Evolutionary conservation across 2,113 vertebrate genomes (phyloP), one percentile per base, ranked within the genome.

Genomic region (Mormyrus lacerda): DNA sequence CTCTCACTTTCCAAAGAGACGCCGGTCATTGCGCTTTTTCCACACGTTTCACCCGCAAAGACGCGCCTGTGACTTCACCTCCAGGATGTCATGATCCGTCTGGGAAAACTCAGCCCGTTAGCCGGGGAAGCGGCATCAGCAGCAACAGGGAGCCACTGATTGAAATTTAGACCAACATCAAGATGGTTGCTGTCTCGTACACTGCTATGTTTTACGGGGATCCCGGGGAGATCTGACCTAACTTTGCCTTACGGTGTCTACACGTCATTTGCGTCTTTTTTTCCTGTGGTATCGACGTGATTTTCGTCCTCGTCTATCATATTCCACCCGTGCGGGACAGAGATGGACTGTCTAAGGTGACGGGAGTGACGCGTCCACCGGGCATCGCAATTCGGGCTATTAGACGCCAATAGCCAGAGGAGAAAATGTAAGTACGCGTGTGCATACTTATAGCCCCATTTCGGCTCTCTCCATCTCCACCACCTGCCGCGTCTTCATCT

Each of bases 401-500:
- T 69, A 89, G 84, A 65, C 0, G 88, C 90, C 88, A 89, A 91
- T 84, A 85, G 91, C 89, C 91, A 3, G 82, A 89, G 90, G 86
- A 90, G 92, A 92, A 91, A 94, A 87, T 94, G 94, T 95, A 92
- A 94, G 94, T 94, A 89, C 31, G 61, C 51, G 76, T 89, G 53
- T 58, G 65, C 27, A 82, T 50, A 42, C 73, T 79, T 79, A 35
- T n/a, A 84, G 82, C 17, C 21, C 65, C 39, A 35, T 76, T 88
- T 79, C 51, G 47, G 61, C 65, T 82, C 61, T 73, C 44, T 85
- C 10, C 51, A 47, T 79, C 24, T 19, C 13, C 79, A 61, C 53
- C 79, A 39, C 69, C 5, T 83, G 76, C 73, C 88, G 82, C 47
- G 35, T 79, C 69, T 31, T 73, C 65, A 48, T 89, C 88, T 53